Evolutionary conservation across 2,888 invertebrate genomes (phyloP), one percentile per base, ranked within the genome.

Genomic region (Leptinotarsa peninsularis): DNA sequence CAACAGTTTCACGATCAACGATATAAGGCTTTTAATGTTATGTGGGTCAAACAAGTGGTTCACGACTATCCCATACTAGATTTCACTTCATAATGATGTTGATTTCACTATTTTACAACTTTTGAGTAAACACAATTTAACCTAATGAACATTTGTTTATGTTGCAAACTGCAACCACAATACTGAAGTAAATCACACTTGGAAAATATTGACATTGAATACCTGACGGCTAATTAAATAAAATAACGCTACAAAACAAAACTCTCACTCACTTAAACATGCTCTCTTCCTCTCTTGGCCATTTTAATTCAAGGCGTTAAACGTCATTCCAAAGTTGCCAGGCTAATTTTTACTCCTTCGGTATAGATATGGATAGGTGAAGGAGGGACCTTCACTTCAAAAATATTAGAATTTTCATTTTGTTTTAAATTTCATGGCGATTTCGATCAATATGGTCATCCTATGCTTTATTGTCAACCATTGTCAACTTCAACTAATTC

Each of bases 41-140:
- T 87, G 85, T 88, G 84, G 88, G 88, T 88, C 88, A 85, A 74
- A 67, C 76, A 86, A 86, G 85, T 85, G 81, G 84, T 83, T 80
- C 84, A 84, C 80, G 77, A 76, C 78, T 75, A 80, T 83, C 82
- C 83, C 84, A 83, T 83, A n/a, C 80, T 81, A 81, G 78, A 80
- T 81, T 79, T 80, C 80, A 80, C 80, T 79, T 68, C 69, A 50
- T 75, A 56, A 66, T 70, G n/a, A 43, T 71, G 66, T 52, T 72
- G 72, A 60, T 76, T 76, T 76, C 75, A 76, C 75, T 73, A 71
- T 54, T 43, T 69, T 33, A 17, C 33, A 43, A 43, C 63, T 63
- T n/a, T 13, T 14, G 17, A 27, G 17, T n/a, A 63, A 17, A 14
- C 63, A 63, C n/a, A 3, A 27, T 33, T n/a, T 7, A 33, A 63